Base-by-base conservation (phyloP, 2,113 vertebrate species). In the Phainopepla nitens region DNA sequence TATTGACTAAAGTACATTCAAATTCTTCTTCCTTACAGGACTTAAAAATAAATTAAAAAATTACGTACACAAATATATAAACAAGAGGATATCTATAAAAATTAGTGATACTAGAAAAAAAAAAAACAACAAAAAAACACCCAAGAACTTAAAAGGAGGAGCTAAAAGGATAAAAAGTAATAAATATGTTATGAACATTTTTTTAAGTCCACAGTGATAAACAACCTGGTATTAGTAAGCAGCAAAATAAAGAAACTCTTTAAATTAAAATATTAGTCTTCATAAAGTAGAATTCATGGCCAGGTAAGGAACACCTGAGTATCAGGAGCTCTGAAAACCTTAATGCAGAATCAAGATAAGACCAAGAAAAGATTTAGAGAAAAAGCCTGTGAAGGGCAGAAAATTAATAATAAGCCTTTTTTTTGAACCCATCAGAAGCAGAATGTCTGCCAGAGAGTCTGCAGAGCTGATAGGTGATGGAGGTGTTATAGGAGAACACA, bases 391-490 rank as follows among this genome's bases (percentile, higher is more conserved):
- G 62, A 92, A 92, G 62, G 29, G 33, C 41, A 77, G 53, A 45
- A 77, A 79, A 91, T 80, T 51, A 60, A 76, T 79, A 73, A 82
- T 44, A 90, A 61, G 4, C 1, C 4, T 80, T 92, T 71, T 80
- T 80, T 82, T 15, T 23, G 39, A 62, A 24, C 14, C 33, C 27
- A 18, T 77, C 36, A 93, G 54, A 89, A 94, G 25, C 7, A 87
- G 51, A 90, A 88, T 23, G 11, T 45, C 56, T 94, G 47, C 53
- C 64, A 77, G 47, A 65, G 7, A 53, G 18, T 39, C 51, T 75
- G 18, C 54, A 87, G 77, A 89, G 8, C 33, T 93, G 84, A 95
- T 73, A 91, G 60, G 83, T 95, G 69, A 84, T 78, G 60, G 69
- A 94, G 15, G 15, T 81, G 51, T 78, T 84, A 82, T 27, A 70